Evolutionary conservation across 2,113 vertebrate genomes (phyloP).

Genomic region (Rhinoderma darwinii): DNA sequence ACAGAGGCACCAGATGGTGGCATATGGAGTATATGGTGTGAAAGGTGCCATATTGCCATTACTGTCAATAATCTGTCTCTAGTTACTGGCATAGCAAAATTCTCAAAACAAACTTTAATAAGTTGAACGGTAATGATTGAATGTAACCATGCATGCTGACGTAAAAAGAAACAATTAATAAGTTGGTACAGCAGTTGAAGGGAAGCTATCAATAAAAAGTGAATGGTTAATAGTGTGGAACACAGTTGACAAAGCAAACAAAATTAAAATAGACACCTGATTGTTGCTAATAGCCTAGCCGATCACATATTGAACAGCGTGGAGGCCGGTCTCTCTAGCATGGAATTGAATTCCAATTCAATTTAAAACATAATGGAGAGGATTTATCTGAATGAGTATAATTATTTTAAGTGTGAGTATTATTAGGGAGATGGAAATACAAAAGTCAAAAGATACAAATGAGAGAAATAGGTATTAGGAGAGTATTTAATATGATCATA

Average conservation of each 20-base stretch:
- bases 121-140: background rate
- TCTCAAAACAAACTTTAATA: background rate
- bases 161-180: slow-evolving; percentile 29
- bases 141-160: slow-evolving; percentile 14
- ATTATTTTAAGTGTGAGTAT: slow-evolving; percentile 53
- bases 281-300: slow-evolving; percentile 49
- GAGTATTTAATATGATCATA: slow-evolving; percentile 3
- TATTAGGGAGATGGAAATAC: slow-evolving; percentile 46
- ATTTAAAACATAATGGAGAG: slow-evolving; percentile 54
- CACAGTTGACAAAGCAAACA: slow-evolving; percentile 51
- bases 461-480: slow-evolving; percentile 12
- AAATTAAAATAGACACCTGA: slow-evolving; percentile 56
- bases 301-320: slow-evolving; percentile 48
- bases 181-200: slow-evolving; percentile 24
- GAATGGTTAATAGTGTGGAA: slow-evolving; percentile 50
- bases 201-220: slow-evolving; percentile 58
- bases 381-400: slow-evolving; percentile 55
- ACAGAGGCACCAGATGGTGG: too few relatives aligned
- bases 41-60: background rate
- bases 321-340: slow-evolving; percentile 49
- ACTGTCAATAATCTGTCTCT: background rate
- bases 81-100: background rate
- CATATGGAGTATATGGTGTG: too few relatives aligned
- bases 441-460: slow-evolving; percentile 45
- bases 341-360: slow-evolving; percentile 53